Base-by-base conservation (phyloP, 37 sponge, comb jelly and placozoan genomes). In the Ianthella basta region DNA sequence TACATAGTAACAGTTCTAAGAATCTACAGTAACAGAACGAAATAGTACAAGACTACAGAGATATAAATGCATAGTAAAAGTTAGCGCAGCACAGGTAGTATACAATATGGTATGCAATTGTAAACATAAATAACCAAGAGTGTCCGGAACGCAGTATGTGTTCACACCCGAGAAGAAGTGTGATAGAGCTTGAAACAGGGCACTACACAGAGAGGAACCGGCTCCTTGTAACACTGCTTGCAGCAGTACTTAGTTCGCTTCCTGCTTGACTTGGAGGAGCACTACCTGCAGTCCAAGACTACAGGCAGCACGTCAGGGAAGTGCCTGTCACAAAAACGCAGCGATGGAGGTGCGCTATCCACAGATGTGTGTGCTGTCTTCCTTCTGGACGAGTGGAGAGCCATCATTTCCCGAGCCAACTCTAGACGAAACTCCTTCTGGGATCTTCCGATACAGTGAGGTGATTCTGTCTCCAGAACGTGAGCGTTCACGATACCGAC, bases 371-470 rank as follows among this genome's bases (percentile, higher is more conserved):
- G 72, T 70, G 72, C 72, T 10, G 5, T 70, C 12, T 34, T 70
- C 72, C 14, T 70, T 10, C 72, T 70, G 72, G 72, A 70, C 37
- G 72, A 29, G 72, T 70, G 72, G 4, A 70, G 72, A 18, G 72
- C 72, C 72, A 70, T 70, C 72, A 70, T 70, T 35, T 70, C 72
- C 72, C 72, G 4, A 2, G 12, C 72, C 37, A 6, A 34, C 12
- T 70, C 72, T 5, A 70, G 5, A 1, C 36, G 36, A 34, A 6
- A 70, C 10, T 70, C 72, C 12, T 70, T 70, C 20, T 34, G 72
- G 72, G 72, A 70, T 70, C 72, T 27, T 2, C 20, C 4, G 37
- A 35, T 19, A 70, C 36, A 70, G 36, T 70, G 72, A 27, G 63
- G 25, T 5, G 72, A 70, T 10, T 70, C 36, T 1, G 36, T 70